These are phyloP conservation scores for Metallyticus violacea DNA, from an alignment of 2,888 invertebrate species.

Conservation along the genomic window DNA sequence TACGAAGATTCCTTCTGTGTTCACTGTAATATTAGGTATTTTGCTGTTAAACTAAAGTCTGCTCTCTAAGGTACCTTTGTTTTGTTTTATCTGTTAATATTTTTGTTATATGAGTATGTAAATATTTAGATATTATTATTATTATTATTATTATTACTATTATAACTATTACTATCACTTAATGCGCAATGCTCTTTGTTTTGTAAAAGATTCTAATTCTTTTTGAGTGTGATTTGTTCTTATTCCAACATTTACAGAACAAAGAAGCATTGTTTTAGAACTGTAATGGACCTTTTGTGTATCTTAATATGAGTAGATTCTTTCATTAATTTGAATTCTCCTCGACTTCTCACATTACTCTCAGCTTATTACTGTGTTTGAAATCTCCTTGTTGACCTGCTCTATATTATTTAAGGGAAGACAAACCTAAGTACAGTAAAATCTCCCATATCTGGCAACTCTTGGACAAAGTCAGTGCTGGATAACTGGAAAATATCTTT, in stretches of 20 bases:
- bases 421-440: too few relatives aligned
- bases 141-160: too few relatives aligned
- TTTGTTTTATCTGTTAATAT: neutral
- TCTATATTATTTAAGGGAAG: neutral
- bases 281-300: neutral
- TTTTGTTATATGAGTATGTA: neutral
- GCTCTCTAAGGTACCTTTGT: neutral
- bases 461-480: too few relatives aligned
- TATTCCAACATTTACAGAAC: too few relatives aligned
- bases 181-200: neutral
- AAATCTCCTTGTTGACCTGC: too few relatives aligned
- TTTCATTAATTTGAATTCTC: neutral
- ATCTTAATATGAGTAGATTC: neutral
- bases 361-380: too few relatives aligned
- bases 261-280: neutral
- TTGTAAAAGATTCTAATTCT: too few relatives aligned
- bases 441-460: too few relatives aligned
- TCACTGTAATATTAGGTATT: neutral
- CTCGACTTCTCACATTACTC: too few relatives aligned
- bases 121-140: neutral
- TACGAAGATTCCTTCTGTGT: neutral
- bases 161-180: neutral
- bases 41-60: neutral
- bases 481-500: too few relatives aligned
- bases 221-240: neutral